A percentile compares a stretch with the other conserved stretches of the same genome.
phyloP scores from a whole-genome alignment of 1,140 invertebrate species.

The Antheraea mylitta region DNA sequence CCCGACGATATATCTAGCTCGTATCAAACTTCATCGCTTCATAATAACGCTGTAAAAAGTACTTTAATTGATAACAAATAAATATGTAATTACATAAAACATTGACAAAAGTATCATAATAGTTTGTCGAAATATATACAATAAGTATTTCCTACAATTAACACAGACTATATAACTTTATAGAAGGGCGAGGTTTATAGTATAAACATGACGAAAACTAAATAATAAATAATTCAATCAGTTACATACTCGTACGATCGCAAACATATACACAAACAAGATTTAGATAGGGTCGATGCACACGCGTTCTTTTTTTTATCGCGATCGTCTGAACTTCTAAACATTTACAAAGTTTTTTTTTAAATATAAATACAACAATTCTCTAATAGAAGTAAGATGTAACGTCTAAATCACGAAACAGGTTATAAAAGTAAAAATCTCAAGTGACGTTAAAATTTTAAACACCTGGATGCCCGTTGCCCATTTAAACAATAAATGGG shows the following conservation, averaged over 20 bases:
- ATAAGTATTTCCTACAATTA: slow-evolving; percentile 5
- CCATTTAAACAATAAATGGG: too few species aligned
- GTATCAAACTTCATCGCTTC: too few species aligned
- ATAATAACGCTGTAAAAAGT: too few species aligned
- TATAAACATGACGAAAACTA: background rate
- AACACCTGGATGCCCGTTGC: too few species aligned
- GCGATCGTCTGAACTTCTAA: background rate
- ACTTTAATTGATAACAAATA: background rate
- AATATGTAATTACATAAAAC: background rate
- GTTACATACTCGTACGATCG: background rate
- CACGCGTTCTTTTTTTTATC: background rate
- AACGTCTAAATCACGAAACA: too few species aligned
- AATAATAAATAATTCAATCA: slow-evolving; percentile 4
- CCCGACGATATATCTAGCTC: too few species aligned
- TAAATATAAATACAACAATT: too few species aligned
- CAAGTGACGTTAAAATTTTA: too few species aligned
- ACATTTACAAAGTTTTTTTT: too few species aligned
- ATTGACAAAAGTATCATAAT: background rate
- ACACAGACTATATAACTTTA: background rate
- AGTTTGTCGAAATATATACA: background rate
- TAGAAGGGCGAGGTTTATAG: background rate
- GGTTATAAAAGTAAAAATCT: too few species aligned
- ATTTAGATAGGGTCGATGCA: background rate
- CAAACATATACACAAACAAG: background rate
- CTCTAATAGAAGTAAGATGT: too few species aligned